Evolutionary conservation across 2,113 vertebrate species (phyloP).

Genomic region (Cettia cetti): DNA sequence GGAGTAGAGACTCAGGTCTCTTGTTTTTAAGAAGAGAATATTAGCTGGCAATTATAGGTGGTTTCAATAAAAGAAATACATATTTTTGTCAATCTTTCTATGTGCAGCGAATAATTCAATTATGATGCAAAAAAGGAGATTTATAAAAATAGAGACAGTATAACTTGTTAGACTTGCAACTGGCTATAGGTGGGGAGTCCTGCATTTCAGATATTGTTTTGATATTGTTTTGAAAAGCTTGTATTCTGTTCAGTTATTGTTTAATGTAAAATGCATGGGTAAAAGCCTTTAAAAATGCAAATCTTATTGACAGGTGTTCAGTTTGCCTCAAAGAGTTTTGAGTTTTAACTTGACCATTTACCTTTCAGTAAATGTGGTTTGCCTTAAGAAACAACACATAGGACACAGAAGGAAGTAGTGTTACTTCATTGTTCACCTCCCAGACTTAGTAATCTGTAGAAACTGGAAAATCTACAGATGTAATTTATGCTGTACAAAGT

Average conservation of each 20-base stretch:
- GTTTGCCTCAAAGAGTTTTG: background rate
- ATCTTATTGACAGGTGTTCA: accelerated
- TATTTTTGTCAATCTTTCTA: background rate
- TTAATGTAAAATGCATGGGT: background rate
- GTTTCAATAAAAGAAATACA: background rate
- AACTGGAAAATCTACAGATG: background rate
- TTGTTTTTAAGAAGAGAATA: background rate
- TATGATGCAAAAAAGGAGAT: accelerated
- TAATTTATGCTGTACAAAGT: background rate
- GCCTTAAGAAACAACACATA: background rate
- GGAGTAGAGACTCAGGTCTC: background rate
- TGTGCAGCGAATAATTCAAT: background rate
- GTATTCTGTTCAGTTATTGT: background rate
- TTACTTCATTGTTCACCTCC: accelerated
- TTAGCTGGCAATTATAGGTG: background rate
- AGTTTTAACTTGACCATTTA: background rate
- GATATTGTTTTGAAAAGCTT: background rate
- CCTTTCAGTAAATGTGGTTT: background rate
- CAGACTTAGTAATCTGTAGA: background rate
- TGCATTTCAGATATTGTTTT: too few relatives aligned
- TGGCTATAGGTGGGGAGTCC: background rate
- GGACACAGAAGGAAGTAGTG: background rate
- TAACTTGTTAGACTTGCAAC: background rate
- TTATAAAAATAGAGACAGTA: background rate
- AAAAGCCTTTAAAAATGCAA: background rate